phyloP scores from a whole-genome alignment of 2,113 vertebrate genomes.

The Caloenas nicobarica region DNA sequence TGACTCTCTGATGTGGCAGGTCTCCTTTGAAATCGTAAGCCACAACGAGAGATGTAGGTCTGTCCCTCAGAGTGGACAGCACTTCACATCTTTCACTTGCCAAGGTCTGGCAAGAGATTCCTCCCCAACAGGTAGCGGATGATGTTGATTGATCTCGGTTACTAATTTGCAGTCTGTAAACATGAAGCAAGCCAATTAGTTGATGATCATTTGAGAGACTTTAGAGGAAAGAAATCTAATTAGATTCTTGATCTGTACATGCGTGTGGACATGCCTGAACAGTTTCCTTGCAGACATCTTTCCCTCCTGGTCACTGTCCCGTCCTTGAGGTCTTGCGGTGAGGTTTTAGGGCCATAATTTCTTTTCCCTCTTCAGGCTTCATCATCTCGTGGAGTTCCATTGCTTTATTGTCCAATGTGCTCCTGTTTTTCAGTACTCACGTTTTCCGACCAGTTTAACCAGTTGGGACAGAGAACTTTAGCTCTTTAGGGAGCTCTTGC shows the following conservation, averaged over 20 bases:
- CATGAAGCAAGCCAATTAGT: neutral
- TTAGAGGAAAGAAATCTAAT: neutral
- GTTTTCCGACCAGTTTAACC: neutral
- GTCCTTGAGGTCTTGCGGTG: neutral
- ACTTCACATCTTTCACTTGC: no score
- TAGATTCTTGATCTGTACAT: neutral
- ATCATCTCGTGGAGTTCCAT: neutral
- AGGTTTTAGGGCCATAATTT: neutral
- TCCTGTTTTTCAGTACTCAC: neutral
- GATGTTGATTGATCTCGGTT: neutral
- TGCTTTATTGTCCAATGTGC: neutral
- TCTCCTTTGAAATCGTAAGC: neutral
- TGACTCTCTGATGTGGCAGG: neutral
- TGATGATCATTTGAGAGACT: neutral
- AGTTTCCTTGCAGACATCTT: neutral
- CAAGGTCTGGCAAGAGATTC: neutral
- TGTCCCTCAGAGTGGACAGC: neutral
- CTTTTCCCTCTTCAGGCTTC: neutral
- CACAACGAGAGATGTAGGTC: neutral
- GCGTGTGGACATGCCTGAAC: neutral
- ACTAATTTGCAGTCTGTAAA: constrained; percentile 21
- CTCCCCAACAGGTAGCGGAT: neutral
- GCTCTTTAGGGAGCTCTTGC: neutral
- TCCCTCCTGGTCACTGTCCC: neutral
- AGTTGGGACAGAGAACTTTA: neutral